Conservation (phyloP, 2,888 invertebrate species). For the Yponomeuta malinellus region DNA sequence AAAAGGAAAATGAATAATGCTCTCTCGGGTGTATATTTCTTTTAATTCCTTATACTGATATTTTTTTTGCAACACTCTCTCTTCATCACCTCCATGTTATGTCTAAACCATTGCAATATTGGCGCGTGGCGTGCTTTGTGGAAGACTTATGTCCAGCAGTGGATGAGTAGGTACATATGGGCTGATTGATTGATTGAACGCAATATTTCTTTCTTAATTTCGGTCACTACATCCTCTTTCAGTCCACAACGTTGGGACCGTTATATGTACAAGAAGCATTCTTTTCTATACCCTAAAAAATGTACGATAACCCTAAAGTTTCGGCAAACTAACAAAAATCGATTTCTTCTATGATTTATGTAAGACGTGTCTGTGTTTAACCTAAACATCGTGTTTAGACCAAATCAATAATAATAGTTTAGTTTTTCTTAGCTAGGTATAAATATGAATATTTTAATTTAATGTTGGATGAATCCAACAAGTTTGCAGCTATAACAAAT, state of each 20-base stretch:
- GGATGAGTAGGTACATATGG: too few species aligned
- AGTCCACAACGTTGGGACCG: neutral
- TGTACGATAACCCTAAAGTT: neutral
- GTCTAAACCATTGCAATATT: too few species aligned
- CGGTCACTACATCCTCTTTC: neutral
- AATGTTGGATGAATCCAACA: neutral
- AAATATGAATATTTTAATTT: neutral
- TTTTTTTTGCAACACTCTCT: too few species aligned
- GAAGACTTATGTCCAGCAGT: too few species aligned
- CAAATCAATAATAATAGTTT: neutral
- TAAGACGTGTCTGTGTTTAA: neutral
- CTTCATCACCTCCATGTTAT: too few species aligned
- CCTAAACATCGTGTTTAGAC: neutral
- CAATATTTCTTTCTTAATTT: too few species aligned
- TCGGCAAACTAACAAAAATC: neutral
- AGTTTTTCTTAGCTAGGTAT: too few species aligned
- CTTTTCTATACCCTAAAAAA: neutral
- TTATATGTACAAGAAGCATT: neutral
- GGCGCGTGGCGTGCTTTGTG: too few species aligned
- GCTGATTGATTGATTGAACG: too few species aligned
- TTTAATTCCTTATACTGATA: too few species aligned
- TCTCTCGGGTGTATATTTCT: too few species aligned
- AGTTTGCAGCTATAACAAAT: neutral
- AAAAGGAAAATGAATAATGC: too few species aligned
- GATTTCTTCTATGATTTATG: neutral